Percentiles rank a stretch among this genome's conserved stretches.
Evolutionary conservation across 2,797 vertebrate species (phyloP).

Genomic region (Anniella stebbinsi): DNA sequence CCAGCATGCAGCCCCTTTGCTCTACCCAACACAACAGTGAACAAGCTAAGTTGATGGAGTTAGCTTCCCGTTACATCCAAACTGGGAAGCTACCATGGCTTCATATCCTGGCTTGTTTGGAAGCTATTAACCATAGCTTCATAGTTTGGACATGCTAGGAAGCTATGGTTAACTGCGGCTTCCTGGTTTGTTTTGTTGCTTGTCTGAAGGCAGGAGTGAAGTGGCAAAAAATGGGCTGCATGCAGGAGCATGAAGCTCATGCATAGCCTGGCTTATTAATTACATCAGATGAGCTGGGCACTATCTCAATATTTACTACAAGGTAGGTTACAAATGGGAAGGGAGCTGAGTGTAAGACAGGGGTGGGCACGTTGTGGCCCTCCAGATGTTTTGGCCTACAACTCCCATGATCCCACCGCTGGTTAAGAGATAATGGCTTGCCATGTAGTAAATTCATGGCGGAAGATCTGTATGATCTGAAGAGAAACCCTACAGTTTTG

Average conservation of each 20-base stretch:
- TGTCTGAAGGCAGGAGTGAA: neutral
- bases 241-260: neutral
- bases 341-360: neutral
- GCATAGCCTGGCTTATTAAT: neutral
- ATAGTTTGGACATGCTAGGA: too few relatives aligned
- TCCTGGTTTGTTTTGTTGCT: neutral
- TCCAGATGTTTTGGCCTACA: too few relatives aligned
- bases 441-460: neutral
- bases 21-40: neutral
- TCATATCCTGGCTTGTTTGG: too few relatives aligned
- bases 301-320: neutral
- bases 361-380: too few relatives aligned
- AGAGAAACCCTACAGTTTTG: too few relatives aligned
- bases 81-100: neutral
- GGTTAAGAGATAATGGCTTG: neutral
- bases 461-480: neutral
- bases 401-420: too few relatives aligned
- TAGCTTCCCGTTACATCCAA: neutral
- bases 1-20: neutral
- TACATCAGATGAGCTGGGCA: neutral
- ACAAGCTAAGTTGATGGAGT: too few relatives aligned
- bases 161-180: neutral
- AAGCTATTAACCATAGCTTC: too few relatives aligned
- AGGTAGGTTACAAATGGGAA: neutral
- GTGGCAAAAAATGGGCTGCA: neutral